These are phyloP conservation scores for Thamnophis sirtalis DNA, from an alignment of 2,113 vertebrate species.

Conservation along the genomic window DNA sequence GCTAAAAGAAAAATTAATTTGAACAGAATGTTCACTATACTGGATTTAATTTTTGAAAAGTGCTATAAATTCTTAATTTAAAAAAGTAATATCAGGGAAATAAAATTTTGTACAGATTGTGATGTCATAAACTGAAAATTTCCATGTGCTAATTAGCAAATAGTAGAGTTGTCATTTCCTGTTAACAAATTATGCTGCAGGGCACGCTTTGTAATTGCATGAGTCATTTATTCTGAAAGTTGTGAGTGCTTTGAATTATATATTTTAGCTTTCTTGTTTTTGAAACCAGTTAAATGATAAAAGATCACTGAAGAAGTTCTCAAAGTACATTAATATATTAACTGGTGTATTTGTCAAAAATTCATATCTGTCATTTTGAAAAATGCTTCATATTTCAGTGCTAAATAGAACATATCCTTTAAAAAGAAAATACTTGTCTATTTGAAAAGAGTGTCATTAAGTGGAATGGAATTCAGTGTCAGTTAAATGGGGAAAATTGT, in stretches of 20 bases:
- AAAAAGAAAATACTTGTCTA: neutral
- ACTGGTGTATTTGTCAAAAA: neutral
- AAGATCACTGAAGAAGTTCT: neutral
- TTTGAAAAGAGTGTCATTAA: neutral
- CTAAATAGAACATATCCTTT: neutral
- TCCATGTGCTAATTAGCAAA: slow-evolving; percentile 15
- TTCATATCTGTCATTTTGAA: neutral
- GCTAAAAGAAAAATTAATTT: neutral
- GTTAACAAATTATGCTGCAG: slow-evolving; percentile 22
- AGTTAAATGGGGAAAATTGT: neutral
- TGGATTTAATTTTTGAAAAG: neutral
- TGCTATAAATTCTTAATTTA: neutral
- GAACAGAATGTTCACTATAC: neutral
- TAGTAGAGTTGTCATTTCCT: neutral
- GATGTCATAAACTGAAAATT: neutral
- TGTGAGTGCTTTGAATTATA: slow-evolving; percentile 11
- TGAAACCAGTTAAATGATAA: neutral
- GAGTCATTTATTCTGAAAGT: slow-evolving; percentile 20
- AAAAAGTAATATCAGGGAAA: neutral
- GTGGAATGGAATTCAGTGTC: neutral
- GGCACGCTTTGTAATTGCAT: neutral
- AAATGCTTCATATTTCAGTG: neutral
- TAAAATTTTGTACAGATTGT: neutral
- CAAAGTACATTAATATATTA: neutral
- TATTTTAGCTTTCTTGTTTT: slow-evolving; percentile 1